Conservation (phyloP, 2,113 vertebrate species). For the Callithrix jacchus region DNA sequence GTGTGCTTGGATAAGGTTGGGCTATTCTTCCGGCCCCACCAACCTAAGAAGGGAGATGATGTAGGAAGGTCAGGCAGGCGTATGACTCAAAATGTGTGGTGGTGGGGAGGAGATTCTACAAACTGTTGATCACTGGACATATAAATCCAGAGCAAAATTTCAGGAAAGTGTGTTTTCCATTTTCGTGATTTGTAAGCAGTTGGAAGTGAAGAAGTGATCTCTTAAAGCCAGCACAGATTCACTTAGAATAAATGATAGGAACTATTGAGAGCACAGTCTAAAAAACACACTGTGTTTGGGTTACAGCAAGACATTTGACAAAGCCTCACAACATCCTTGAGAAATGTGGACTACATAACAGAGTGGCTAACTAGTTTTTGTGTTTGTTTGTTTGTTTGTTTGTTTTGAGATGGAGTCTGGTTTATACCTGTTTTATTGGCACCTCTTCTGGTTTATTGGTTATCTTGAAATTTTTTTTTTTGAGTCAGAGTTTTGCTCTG, state of each 20-base stretch:
- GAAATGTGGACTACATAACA: neutral
- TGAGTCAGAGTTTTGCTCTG: too few species aligned
- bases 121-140: neutral
- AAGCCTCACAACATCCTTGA: neutral
- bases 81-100: neutral
- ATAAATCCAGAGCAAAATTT: neutral
- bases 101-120: neutral
- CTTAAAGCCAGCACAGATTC: neutral
- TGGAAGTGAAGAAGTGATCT: neutral
- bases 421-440: too few species aligned
- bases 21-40: neutral
- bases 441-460: too few species aligned
- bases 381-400: too few species aligned
- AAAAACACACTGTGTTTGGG: neutral
- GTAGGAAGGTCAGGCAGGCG: neutral
- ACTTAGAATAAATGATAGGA: neutral
- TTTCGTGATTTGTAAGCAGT: neutral
- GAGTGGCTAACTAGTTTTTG: neutral
- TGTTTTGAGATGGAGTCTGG: too few species aligned
- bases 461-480: too few species aligned
- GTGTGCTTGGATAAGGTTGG: neutral
- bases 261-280: neutral
- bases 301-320: conserved; percentile 1
- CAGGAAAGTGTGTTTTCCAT: neutral
- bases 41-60: neutral